Evolutionary conservation across 2,113 vertebrate species (phyloP).

Genomic region (Gambusia holbrooki): DNA sequence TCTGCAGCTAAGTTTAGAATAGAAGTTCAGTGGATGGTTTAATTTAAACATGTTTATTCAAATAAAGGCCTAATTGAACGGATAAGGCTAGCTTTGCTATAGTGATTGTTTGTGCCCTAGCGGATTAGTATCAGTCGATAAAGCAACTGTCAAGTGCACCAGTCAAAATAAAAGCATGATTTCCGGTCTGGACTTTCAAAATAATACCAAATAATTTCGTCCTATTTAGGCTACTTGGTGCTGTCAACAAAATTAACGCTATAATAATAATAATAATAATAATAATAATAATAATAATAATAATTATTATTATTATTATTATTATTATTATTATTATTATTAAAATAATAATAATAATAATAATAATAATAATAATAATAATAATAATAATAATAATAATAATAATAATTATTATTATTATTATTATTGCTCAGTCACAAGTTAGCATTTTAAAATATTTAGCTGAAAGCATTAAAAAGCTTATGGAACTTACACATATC

Average conservation of each 20-base stretch:
- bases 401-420: too few species aligned
- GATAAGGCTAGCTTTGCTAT: background rate
- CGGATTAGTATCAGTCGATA: constrained; percentile 64
- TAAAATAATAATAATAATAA: too few species aligned
- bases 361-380: too few species aligned
- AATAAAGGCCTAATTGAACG: constrained; percentile 18
- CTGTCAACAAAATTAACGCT: background rate
- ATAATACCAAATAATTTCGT: constrained; percentile 2
- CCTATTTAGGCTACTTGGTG: background rate
- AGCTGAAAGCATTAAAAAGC: background rate
- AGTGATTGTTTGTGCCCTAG: constrained; percentile 22
- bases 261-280: too few species aligned
- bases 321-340: background rate
- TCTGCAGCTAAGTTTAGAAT: background rate
- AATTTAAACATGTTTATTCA: background rate
- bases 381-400: too few species aligned
- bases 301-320: too few species aligned
- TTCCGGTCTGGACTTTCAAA: constrained; percentile 63
- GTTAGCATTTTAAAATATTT: background rate
- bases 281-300: too few species aligned
- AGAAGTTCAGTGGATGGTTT: background rate
- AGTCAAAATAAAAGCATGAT: background rate
- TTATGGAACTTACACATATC: background rate
- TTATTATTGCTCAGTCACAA: background rate
- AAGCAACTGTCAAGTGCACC: constrained; percentile 23